These are phyloP conservation scores for Meda fulgida DNA, from an alignment of 2,797 vertebrate genomes.

Conservation along the genomic window DNA sequence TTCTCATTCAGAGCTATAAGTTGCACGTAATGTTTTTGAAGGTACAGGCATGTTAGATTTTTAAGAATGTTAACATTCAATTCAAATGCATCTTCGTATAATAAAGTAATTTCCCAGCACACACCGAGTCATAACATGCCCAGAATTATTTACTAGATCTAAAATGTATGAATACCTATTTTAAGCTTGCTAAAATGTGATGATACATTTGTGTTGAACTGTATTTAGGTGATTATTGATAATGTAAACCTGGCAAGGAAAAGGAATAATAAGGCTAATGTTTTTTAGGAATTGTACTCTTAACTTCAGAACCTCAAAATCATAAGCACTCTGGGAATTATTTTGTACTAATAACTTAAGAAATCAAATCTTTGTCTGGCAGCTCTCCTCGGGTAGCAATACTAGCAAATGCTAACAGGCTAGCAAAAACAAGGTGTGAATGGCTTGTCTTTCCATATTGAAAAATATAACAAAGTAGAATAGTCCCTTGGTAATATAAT, in stretches of 20 bases:
- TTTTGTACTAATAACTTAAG: background rate
- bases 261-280: background rate
- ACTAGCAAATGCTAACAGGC: background rate
- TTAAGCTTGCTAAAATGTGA: background rate
- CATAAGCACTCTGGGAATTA: background rate
- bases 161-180: background rate
- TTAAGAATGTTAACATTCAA: background rate
- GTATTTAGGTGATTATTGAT: background rate
- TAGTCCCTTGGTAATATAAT: background rate
- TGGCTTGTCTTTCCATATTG: background rate
- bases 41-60: background rate
- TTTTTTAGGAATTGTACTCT: background rate
- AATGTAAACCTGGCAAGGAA: background rate
- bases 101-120: constrained; percentile 4
- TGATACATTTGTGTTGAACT: background rate
- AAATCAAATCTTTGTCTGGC: background rate
- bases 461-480: background rate
- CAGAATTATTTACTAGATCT: background rate
- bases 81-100: background rate
- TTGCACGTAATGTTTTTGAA: background rate
- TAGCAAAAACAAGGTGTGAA: background rate
- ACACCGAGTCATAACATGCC: background rate
- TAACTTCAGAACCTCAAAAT: background rate
- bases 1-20: background rate
- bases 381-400: background rate